Conservation (phyloP, 2,797 vertebrate genomes). For the Peromyscus eremicus region DNA sequence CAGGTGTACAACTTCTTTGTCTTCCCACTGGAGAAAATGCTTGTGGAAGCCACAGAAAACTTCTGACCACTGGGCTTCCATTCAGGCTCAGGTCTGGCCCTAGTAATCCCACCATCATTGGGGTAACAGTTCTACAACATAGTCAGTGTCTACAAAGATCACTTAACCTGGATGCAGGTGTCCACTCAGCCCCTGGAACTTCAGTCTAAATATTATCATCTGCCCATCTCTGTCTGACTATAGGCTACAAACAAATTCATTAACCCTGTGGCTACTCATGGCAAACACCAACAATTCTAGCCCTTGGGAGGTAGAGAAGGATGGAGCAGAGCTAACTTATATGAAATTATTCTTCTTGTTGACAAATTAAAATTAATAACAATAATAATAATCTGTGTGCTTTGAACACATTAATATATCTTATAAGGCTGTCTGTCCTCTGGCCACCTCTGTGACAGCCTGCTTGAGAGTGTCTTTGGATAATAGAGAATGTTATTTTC, state of each 20-base stretch:
- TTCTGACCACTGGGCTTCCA: too few relatives aligned
- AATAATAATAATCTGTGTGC: background rate
- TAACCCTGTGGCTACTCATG: background rate
- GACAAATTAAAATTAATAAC: background rate
- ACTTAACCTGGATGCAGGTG: background rate
- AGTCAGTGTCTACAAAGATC: too few relatives aligned
- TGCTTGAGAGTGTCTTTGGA: background rate
- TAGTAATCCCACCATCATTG: too few relatives aligned
- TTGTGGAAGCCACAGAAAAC: too few relatives aligned
- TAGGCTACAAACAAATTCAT: background rate
- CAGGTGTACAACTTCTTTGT: too few relatives aligned
- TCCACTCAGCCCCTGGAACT: background rate
- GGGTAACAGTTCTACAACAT: too few relatives aligned
- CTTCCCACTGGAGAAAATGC: too few relatives aligned
- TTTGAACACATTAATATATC: background rate
- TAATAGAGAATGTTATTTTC: background rate
- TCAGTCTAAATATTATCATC: background rate
- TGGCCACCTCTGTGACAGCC: background rate
- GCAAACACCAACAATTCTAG: too few relatives aligned
- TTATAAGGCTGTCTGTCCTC: background rate
- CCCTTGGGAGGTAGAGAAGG: background rate
- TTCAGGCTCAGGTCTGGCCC: too few relatives aligned
- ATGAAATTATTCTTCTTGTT: background rate
- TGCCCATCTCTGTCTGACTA: too few relatives aligned
- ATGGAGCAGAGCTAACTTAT: background rate